Percentiles rank a stretch among this genome's conserved stretches.
These are phyloP conservation scores for Drosophila kambysellisi DNA, from an alignment of 2,888 invertebrate genomes.

Conservation along the genomic window DNA sequence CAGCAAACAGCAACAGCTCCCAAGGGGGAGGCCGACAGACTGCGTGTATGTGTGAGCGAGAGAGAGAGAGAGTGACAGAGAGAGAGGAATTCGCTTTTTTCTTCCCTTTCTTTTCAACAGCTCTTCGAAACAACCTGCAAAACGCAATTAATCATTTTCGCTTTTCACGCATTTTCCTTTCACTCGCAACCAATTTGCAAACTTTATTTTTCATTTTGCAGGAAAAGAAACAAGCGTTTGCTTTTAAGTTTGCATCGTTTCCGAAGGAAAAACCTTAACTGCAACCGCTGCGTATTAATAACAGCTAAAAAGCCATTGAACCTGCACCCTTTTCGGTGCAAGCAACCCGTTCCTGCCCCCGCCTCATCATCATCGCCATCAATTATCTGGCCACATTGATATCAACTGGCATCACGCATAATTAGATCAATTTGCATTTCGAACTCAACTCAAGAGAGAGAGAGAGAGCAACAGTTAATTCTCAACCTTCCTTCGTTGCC, in stretches of 20 bases:
- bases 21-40: background rate
- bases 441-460: background rate
- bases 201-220: background rate
- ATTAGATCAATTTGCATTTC: constrained; percentile 54
- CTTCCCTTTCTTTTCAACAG: constrained; percentile 6
- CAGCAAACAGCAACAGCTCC: background rate
- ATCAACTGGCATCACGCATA: constrained; percentile 34
- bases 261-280: background rate
- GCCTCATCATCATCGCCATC: background rate
- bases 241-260: background rate
- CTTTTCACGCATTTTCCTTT: constrained; percentile 22
- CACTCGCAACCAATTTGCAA: background rate
- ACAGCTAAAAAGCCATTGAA: background rate
- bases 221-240: background rate
- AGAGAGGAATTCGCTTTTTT: background rate
- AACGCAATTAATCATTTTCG: constrained; percentile 70
- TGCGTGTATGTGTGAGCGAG: background rate
- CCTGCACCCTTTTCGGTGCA: background rate
- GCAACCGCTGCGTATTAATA: background rate
- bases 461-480: constrained; percentile 26
- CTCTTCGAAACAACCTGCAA: constrained; percentile 5
- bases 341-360: background rate
- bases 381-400: constrained; percentile 11
- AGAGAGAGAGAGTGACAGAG: background rate
- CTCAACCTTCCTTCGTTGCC: background rate